A percentile compares a stretch with the other conserved stretches of the same genome.
Conservation (phyloP, 2,113 vertebrate genomes). For the Eclectus roratus region DNA sequence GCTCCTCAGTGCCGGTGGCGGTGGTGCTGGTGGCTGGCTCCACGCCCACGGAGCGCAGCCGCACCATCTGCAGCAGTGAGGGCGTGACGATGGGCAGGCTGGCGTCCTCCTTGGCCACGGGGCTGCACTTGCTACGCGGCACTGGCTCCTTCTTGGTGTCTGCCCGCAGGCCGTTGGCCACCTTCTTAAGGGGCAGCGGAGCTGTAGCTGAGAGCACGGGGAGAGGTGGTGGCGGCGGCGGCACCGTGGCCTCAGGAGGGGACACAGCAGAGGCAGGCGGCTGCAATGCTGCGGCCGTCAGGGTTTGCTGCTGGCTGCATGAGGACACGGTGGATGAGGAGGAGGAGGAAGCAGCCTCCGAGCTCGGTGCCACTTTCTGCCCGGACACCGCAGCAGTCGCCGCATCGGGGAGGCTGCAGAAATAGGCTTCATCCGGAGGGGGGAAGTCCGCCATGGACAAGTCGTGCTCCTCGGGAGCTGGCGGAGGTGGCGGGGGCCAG, state of each 20-base stretch:
- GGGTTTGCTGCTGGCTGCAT: not conserved
- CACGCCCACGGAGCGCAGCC: conserved; percentile 83
- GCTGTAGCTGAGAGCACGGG: not conserved
- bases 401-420: conserved; percentile 58
- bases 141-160: conserved; percentile 75
- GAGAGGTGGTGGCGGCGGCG: not conserved
- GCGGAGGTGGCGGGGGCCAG: conserved; percentile 91
- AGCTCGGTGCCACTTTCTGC: not conserved
- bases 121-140: conserved; percentile 72
- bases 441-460: conserved; percentile 84
- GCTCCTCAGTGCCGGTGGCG: conserved; percentile 31
- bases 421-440: conserved; percentile 84
- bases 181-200: conserved; percentile 41
- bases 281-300: not conserved
- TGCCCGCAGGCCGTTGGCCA: not conserved
- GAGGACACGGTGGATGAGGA: not conserved
- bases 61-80: conserved; percentile 93
- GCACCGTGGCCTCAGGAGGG: not conserved
- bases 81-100: conserved; percentile 90
- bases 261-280: not conserved
- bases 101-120: conserved; percentile 83
- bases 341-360: accelerated
- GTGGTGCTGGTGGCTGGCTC: conserved; percentile 60
- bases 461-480: conserved; percentile 74
- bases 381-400: accelerated